Percentiles rank a stretch among this genome's conserved stretches.
These are phyloP conservation scores for Pangasius mekongensis DNA, from an alignment of 2,797 vertebrate genomes.

Conservation along the genomic window DNA sequence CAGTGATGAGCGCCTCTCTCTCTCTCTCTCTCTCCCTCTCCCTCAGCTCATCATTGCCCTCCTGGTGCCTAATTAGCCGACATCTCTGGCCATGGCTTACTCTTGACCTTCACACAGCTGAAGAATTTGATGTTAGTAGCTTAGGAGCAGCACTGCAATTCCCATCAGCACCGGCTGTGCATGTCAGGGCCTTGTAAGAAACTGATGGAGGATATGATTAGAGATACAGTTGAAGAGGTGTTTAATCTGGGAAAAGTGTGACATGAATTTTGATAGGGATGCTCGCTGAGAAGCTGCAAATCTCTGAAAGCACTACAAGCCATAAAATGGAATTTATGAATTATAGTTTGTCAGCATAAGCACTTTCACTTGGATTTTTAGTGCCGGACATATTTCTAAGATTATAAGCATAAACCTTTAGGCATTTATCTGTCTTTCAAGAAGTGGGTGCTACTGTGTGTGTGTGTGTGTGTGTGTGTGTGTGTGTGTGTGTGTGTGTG, in stretches of 20 bases:
- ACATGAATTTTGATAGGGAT: constrained; percentile 25
- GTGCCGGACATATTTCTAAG: background rate
- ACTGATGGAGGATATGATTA: constrained; percentile 57
- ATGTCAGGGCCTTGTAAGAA: constrained; percentile 58
- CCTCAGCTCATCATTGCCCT: constrained; percentile 42
- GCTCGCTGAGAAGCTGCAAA: background rate
- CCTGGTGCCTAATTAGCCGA: constrained; percentile 48
- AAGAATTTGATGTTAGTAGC: constrained; percentile 1
- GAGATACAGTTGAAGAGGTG: constrained; percentile 29
- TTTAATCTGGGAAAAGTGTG: constrained; percentile 20
- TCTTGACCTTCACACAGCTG: constrained; percentile 46
- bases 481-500: no score
- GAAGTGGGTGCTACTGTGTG: background rate
- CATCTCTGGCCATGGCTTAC: constrained; percentile 26
- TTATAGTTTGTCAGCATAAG: background rate
- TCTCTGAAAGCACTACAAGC: background rate
- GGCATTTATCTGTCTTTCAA: background rate
- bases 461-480: no score
- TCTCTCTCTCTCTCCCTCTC: constrained; percentile 6
- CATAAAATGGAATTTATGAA: constrained; percentile 12
- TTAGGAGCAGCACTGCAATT: constrained; percentile 28
- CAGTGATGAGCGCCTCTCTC: constrained; percentile 32
- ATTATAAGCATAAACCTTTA: background rate
- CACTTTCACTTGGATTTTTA: background rate
- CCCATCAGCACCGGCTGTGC: constrained; percentile 44